Evolutionary conservation across 2,888 invertebrate genomes (phyloP).

Genomic region (Sialis lutaria): DNA sequence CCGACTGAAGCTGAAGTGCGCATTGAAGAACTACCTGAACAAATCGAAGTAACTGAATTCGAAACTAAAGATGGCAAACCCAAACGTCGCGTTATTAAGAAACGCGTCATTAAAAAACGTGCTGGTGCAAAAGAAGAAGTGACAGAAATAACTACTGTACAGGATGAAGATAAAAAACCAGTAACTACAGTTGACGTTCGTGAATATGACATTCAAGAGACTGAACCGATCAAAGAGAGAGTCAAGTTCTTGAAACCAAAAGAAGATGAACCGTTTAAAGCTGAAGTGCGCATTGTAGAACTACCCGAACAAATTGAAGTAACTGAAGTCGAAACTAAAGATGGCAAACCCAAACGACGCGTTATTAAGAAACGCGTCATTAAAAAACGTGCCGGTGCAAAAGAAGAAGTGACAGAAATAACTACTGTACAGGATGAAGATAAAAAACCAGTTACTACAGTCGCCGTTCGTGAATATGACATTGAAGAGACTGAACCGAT

Average conservation of each 20-base stretch:
- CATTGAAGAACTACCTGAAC: conserved; percentile 15
- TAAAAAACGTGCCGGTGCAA: conserved; percentile 16
- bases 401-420: conserved; percentile 14
- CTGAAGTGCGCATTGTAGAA: conserved; percentile 17
- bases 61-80: conserved; percentile 13
- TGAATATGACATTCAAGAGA: conserved; percentile 12
- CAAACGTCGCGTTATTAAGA: conserved; percentile 16
- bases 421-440: conserved; percentile 13
- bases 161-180: conserved; percentile 20
- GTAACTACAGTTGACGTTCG: conserved; percentile 14
- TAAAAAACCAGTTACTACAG: conserved; percentile 9
- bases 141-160: conserved; percentile 14
- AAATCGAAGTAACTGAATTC: conserved; percentile 13
- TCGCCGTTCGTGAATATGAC: conserved; percentile 12
- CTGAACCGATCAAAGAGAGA: conserved; percentile 12
- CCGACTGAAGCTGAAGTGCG: conserved; percentile 9
- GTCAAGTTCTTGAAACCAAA: conserved; percentile 17
- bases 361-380: conserved; percentile 16
- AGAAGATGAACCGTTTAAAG: conserved; percentile 10
- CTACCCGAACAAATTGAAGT: conserved; percentile 25
- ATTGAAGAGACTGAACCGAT: conserved; percentile 15
- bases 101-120: conserved; percentile 15
- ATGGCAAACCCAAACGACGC: conserved; percentile 15
- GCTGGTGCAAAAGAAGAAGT: conserved; percentile 13
- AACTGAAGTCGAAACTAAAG: conserved; percentile 18